Evolutionary conservation across 2,797 vertebrate genomes (phyloP).

Genomic region (Catamblyrhynchus diadema): DNA sequence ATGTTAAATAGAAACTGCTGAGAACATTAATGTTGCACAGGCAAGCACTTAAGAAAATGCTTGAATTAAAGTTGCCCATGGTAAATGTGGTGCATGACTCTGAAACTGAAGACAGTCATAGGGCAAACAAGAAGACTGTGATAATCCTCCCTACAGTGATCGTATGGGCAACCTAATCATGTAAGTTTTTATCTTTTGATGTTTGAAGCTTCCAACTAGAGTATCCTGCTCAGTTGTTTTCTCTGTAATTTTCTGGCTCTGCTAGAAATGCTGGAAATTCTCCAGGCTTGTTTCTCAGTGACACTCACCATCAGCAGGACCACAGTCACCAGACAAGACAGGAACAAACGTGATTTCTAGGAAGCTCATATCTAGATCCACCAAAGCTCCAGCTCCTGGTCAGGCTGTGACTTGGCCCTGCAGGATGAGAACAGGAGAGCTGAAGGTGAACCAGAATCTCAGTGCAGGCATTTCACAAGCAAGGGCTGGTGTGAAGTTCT

Average conservation of each 20-base stretch:
- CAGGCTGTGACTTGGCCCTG: neutral
- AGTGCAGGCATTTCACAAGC: neutral
- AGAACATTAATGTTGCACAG: neutral
- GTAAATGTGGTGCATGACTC: neutral
- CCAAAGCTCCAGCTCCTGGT: neutral
- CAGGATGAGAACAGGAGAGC: neutral
- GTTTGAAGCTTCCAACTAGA: neutral
- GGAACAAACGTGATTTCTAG: neutral
- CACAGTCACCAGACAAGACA: neutral
- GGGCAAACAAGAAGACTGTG: neutral
- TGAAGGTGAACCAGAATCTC: neutral
- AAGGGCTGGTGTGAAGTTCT: neutral
- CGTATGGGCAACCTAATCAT: neutral
- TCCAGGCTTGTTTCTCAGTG: neutral
- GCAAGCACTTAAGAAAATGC: neutral
- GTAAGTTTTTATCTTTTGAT: neutral
- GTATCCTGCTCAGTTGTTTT: neutral
- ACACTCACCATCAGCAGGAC: neutral
- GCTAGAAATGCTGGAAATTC: neutral
- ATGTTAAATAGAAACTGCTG: neutral
- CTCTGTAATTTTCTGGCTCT: neutral
- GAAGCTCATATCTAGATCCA: neutral
- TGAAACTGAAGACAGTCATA: neutral
- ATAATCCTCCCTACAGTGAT: rapidly evolving
- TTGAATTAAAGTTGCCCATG: neutral